Evolutionary conservation across 2,113 vertebrate genomes (phyloP).

Genomic region (Corydoras sp.): DNA sequence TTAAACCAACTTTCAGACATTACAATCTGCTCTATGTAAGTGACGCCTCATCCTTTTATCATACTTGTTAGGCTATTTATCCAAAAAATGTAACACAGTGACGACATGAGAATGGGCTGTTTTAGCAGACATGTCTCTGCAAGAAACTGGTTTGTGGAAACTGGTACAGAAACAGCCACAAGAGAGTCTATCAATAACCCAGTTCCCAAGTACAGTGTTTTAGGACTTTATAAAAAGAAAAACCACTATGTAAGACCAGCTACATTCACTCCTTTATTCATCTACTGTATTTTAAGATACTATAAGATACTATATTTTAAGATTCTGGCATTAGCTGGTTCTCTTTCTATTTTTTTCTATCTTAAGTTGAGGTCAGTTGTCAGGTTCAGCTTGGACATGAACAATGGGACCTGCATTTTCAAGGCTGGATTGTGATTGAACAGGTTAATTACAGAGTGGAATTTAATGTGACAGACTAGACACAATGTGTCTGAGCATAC

Average conservation of each 20-base stretch:
- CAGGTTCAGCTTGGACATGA: constrained; percentile 10
- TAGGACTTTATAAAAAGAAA: not conserved
- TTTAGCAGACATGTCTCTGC: constrained; percentile 4
- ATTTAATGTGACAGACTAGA: constrained; percentile 34
- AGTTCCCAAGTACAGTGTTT: constrained; percentile 17
- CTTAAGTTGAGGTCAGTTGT: constrained; percentile 25
- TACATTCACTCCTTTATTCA: constrained; percentile 1
- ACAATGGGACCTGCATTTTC: constrained; percentile 31
- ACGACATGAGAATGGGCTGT: not conserved
- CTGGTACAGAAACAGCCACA: constrained; percentile 23
- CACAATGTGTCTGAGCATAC: not conserved
- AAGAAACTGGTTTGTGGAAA: constrained; percentile 11
- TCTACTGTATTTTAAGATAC: constrained; percentile 3
- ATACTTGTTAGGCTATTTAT: constrained; percentile 12
- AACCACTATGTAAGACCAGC: constrained; percentile 24
- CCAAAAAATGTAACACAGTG: constrained; percentile 29
- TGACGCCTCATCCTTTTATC: constrained; percentile 22
- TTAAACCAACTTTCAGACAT: constrained; percentile 27
- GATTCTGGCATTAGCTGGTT: constrained; percentile 25
- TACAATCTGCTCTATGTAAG: constrained; percentile 21
- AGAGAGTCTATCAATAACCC: constrained; percentile 26
- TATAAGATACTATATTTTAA: constrained; percentile 15
- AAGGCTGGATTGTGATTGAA: constrained; percentile 11
- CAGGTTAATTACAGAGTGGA: constrained; percentile 31
- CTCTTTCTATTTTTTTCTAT: not conserved